Evolutionary conservation across 2,113 vertebrate species (phyloP), one percentile per base, ranked within the genome.

Genomic region (Calidris pugnax): DNA sequence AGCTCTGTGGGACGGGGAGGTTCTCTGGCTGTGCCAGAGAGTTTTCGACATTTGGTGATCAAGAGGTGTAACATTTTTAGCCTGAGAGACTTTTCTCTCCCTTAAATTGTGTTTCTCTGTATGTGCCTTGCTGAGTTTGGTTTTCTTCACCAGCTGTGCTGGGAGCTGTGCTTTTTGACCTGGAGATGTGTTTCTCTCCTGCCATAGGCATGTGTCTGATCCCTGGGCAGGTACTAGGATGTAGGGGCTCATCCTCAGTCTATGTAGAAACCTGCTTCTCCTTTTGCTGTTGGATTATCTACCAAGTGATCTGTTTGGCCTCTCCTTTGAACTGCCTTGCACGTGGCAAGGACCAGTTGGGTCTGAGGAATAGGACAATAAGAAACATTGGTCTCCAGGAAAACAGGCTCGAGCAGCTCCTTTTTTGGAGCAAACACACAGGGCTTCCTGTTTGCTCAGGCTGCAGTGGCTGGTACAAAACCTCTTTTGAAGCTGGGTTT

Each of bases 51-150:
- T 74, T 91, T 78, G 39, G 26, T 87, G 84, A 87, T 87, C 60
- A 67, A 94, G 91, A 91, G 39, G 64, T 81, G 60, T 87, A 86
- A 74, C 33, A 30, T 63, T 89, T 95, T 95, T 87, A 91, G 72
- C 41, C 32, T 8, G 60, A 50, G 67, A 88, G 37, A 56, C 56
- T 94, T 94, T 87, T 75, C 71, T 63, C 45, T 95, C 75, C 92
- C 73, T 92, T 93, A 95, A 95, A 87, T 80, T 45, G 62, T 66
- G 27, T 82, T 89, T 89, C 53, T 82, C 14, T 72, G 20, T 64
- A 45, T 48, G 57, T 81, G 60, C 39, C 51, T 39, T 56, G 10
- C n/a, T 10, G 77, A 74, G 56, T 75, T 84, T 1, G 1, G 50
- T 89, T 87, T 95, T 57, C 35, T 84, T 75, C 60, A n/a, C 18